A percentile compares a stretch with the other conserved stretches of the same genome.
These are phyloP conservation scores for Myodes glareolus DNA, from an alignment of 2,113 vertebrate species.

Conservation along the genomic window DNA sequence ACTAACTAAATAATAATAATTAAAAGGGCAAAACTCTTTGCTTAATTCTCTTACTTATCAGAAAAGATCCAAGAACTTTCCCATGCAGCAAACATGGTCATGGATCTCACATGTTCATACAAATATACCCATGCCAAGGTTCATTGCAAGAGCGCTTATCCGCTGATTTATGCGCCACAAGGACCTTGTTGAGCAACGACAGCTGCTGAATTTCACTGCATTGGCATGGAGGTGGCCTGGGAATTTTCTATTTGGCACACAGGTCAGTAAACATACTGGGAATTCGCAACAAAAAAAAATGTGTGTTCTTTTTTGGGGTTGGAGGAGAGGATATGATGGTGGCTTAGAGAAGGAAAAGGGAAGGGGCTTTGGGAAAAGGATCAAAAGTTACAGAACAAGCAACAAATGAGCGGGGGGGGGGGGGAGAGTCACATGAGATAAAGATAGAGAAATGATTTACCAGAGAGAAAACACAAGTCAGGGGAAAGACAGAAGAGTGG, in stretches of 20 bases:
- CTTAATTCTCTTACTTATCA: constrained; percentile 18
- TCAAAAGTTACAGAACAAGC: neutral
- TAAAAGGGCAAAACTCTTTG: constrained; percentile 33
- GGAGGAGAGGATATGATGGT: neutral
- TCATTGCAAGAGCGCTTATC: neutral
- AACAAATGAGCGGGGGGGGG: constrained; percentile 5
- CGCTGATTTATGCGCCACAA: constrained; percentile 29
- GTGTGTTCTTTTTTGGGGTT: too few species aligned
- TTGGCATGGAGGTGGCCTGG: neutral
- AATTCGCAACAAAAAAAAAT: constrained; percentile 6
- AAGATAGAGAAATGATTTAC: constrained; percentile 34
- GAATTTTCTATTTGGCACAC: constrained; percentile 55
- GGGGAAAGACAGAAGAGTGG: neutral
- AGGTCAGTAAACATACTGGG: constrained; percentile 57
- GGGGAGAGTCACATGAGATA: neutral
- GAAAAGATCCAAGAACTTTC: constrained; percentile 27
- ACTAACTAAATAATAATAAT: constrained; percentile 42
- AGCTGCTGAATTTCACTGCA: constrained; percentile 45
- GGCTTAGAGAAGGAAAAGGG: constrained; percentile 19
- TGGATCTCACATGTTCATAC: neutral
- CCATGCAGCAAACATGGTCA: neutral
- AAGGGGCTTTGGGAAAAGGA: constrained; percentile 60
- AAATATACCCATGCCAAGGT: neutral
- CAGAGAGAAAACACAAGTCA: constrained; percentile 35
- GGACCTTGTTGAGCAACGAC: constrained; percentile 38